Evolutionary conservation across 2,797 vertebrate genomes (phyloP), one percentile per base, ranked within the genome.

Genomic region (Leptodactylus fallax): DNA sequence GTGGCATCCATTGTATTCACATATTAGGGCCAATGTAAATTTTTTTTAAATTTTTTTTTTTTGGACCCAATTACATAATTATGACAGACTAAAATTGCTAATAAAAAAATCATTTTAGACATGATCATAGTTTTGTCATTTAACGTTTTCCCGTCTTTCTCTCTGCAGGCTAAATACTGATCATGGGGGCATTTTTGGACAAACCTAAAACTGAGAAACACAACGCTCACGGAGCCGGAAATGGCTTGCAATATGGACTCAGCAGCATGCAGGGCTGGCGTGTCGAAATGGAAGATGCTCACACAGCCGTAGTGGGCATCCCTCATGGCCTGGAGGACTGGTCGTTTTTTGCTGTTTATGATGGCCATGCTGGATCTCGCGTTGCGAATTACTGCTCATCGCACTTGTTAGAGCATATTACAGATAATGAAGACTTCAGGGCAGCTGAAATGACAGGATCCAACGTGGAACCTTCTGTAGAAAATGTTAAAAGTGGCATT

Each of bases 181-280:
- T 96, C 93, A 99, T 99, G 98, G 98, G 98, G 95, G 97, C 98
- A 83, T 99, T 99, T 95, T 96, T 99, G 95, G 98, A 99, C 95
- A 99, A 99, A 94, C 98, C 98, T 95, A 99, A 99, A 96, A 99
- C 98, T 6, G 98, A 99, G 91, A 99, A 99, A 92, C 96, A 98
- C 93, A 99, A 98, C 91, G 96, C 94, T 21, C 98, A 97, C 0
- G 98, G 98, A 87, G 96, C 97, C 90, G 98, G 98, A 81, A 99
- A 99, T 60, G 96, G 97, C 87, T 94, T 99, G 91, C 97, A 95
- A 85, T 99, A 97, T 0, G 98, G 97, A 90, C 96, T 99, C 90
- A 99, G 98, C 96, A 99, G 98, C 93, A 99, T 99, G 98, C 98
- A 99, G 94, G 98, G 98, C 79, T 99, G 98, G 98, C 93, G 98